A percentile compares a stretch with the other conserved stretches of the same genome.
phyloP scores from a whole-genome alignment of 2,113 vertebrate genomes.

The Pyxicephalus adspersus region DNA sequence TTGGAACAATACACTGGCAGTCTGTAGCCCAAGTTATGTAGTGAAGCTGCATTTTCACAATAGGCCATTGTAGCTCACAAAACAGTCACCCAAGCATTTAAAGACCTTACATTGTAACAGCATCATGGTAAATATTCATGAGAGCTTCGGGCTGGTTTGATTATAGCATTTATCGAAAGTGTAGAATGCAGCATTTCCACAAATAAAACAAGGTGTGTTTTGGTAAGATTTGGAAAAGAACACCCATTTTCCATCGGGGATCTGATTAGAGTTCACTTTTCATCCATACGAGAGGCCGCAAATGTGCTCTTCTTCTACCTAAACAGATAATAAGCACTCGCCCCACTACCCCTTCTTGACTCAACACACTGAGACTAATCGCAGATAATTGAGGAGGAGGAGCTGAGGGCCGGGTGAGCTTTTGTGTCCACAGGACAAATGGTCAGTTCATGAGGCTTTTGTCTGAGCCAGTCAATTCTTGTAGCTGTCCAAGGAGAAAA shows the following conservation, averaged over 20 bases:
- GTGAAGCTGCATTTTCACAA: conserved; percentile 27
- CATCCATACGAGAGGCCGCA: conserved; percentile 79
- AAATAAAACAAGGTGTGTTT: conserved; percentile 46
- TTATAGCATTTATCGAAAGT: conserved; percentile 39
- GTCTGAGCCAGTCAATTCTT: conserved; percentile 88
- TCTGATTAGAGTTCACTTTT: conserved; percentile 81
- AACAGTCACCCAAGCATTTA: conserved; percentile 31
- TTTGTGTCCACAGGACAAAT: conserved; percentile 99
- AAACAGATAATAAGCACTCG: conserved; percentile 88
- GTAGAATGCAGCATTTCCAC: conserved; percentile 41
- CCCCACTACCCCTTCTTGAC: conserved; percentile 97
- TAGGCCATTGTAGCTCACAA: conserved; percentile 25
- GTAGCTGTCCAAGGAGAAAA: conserved; percentile 69
- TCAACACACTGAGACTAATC: conserved; percentile 99
- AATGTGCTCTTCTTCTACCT: conserved; percentile 84
- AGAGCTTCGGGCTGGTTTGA: conserved; percentile 22
- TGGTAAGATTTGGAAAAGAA: conserved; percentile 41
- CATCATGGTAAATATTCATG: conserved; percentile 35
- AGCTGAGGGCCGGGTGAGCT: conserved; percentile 91
- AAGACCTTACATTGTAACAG: conserved; percentile 36
- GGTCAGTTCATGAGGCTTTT: conserved; percentile 99
- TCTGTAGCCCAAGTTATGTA: conserved; percentile 23
- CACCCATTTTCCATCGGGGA: conserved; percentile 69
- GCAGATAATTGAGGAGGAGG: conserved; percentile 99
- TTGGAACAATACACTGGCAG: conserved; percentile 10